Evolutionary conservation across 2,888 invertebrate genomes (phyloP), one percentile per base, ranked within the genome.

Genomic region (Dendrolimus pini): DNA sequence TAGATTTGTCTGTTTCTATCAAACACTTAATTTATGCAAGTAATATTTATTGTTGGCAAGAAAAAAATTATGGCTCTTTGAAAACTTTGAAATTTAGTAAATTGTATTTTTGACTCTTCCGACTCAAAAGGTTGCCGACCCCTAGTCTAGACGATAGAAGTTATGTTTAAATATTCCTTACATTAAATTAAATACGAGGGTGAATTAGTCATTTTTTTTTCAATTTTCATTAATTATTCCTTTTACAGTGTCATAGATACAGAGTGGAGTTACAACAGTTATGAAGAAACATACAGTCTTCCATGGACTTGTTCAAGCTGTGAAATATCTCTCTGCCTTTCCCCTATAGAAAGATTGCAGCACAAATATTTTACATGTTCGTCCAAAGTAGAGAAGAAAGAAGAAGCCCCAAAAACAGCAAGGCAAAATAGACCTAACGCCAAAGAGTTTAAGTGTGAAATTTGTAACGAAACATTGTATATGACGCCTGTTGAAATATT

Each of bases 401-500:
- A 76, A 69, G 85, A 80, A 55, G 68, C 71, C 9, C 66, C 72
- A 0, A 77, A 71, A 60, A 63, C 65, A 59, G 63, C 63, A 66
- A 77, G 70, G 67, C 77, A 83, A 70, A 83, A 74, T 63, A 81
- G 80, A 74, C 86, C 93, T 58, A 95, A 94, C 74, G 87, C 92
- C 0, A 92, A 92, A 77, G 85, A 91, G 54, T 97, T 93, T 83
- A 92, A 92, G 66, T 98, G 98, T 78, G 87, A 93, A 9, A 90
- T 81, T 66, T 98, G 98, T 82, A 85, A 92, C 2, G 87, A 93
- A 67, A 92, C 91, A 7, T 81, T 97, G 59, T 91, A 93, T 69
- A 84, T 97, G 65, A 95, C 95, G 10, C 94, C 96, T 7, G 95
- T 96, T 30, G 97, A 98, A 78, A 95, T 97, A 77, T 91, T 98